These are phyloP conservation scores for Myripristis jacobus DNA, from an alignment of 2,797 vertebrate genomes.

Conservation along the genomic window DNA sequence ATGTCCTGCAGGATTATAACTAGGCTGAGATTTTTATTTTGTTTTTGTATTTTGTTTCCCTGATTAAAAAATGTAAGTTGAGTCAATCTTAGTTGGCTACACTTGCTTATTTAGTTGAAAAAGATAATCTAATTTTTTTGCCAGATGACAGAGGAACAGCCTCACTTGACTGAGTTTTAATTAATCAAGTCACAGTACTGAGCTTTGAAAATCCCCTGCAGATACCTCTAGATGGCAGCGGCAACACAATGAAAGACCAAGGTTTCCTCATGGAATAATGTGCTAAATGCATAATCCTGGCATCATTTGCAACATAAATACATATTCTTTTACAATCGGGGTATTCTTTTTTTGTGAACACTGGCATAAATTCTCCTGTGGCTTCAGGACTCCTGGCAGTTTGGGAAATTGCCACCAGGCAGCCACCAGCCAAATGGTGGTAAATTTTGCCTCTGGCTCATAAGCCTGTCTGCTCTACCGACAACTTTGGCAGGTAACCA, in stretches of 20 bases:
- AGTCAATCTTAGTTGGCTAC: neutral
- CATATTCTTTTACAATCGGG: neutral
- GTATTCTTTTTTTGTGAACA: conserved; percentile 23
- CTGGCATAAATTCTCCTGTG: neutral
- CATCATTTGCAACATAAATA: neutral
- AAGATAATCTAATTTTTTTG: neutral
- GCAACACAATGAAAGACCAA: neutral
- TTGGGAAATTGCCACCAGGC: conserved; percentile 13
- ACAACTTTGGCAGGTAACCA: neutral
- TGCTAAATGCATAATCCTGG: neutral
- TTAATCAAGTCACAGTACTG: neutral
- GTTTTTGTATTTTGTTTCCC: neutral
- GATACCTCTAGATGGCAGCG: conserved; percentile 63
- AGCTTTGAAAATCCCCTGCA: neutral
- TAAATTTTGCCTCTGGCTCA: conserved; percentile 12
- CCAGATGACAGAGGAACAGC: neutral
- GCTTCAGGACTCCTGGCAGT: neutral
- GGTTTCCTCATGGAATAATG: no score
- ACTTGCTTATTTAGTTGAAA: neutral
- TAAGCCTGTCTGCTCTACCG: conserved; percentile 4
- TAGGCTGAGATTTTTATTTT: neutral
- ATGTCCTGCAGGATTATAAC: no score
- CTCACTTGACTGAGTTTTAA: neutral
- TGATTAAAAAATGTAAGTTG: neutral
- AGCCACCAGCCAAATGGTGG: conserved; percentile 5